Conservation (phyloP, 1,140 invertebrate species). For the Drosophila lowei region DNA sequence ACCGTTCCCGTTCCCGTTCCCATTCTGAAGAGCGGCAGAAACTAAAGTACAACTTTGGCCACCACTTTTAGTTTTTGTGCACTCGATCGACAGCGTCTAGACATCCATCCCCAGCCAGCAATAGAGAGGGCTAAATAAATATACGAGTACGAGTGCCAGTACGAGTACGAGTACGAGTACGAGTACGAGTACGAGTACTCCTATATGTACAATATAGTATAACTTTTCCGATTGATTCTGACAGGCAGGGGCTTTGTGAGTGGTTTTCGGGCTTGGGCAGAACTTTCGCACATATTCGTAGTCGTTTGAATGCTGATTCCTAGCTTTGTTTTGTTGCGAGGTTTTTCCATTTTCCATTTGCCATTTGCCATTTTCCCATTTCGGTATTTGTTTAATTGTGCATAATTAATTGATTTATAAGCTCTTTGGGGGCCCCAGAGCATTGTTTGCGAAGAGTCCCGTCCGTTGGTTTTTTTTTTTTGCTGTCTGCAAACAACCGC, state of each 20-base stretch:
- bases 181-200: background rate
- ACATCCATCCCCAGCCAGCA: conserved; percentile 8
- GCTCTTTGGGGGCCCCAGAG: conserved; percentile 7
- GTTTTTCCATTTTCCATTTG: background rate
- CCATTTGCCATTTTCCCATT: conserved; percentile 2
- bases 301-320: background rate
- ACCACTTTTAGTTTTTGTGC: conserved; percentile 24
- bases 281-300: conserved; percentile 11
- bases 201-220: background rate
- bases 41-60: conserved; percentile 33
- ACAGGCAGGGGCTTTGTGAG: no score
- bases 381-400: conserved; percentile 52
- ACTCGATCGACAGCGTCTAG: conserved; percentile 50
- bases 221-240: background rate
- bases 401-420: conserved; percentile 51
- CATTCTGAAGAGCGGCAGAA: conserved; percentile 2
- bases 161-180: no score
- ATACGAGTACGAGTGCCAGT: no score
- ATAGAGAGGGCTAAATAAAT: background rate
- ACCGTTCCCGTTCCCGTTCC: no score
- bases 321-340: background rate
- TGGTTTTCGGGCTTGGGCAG: background rate
- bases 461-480: background rate
- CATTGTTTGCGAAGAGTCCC: conserved; percentile 10
- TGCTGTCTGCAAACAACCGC: conserved; percentile 30